A percentile compares a stretch with the other conserved stretches of the same genome.
Evolutionary conservation across 2,113 vertebrate species (phyloP).

Genomic region (Rhineura floridana): DNA sequence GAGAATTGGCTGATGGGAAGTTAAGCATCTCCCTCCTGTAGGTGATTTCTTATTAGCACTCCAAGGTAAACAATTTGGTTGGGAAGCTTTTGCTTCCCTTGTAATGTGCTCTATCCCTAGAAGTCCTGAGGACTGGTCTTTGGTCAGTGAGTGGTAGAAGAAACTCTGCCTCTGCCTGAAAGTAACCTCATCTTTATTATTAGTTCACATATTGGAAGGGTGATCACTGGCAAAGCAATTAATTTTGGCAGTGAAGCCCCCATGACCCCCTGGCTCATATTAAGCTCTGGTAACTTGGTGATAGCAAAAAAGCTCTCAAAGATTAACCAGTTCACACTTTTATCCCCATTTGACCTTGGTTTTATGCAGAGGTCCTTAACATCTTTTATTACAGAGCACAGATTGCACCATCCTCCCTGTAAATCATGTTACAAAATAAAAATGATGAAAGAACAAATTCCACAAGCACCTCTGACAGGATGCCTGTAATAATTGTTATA

Average conservation of each 20-base stretch:
- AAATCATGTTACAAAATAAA: conserved; percentile 47
- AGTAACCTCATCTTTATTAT: background rate
- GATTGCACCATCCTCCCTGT: conserved; percentile 28
- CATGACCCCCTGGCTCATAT: background rate
- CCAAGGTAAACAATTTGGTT: too few relatives aligned
- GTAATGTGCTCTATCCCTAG: background rate
- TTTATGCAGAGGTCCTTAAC: conserved; percentile 29
- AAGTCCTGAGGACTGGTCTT: background rate
- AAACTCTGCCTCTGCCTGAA: background rate
- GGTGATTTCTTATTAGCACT: too few relatives aligned
- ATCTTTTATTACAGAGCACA: conserved; percentile 23
- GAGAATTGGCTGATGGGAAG: too few relatives aligned
- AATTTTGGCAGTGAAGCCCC: background rate
- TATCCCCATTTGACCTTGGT: background rate
- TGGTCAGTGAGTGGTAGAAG: background rate
- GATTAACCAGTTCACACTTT: background rate
- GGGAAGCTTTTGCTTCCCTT: background rate
- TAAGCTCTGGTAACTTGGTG: background rate
- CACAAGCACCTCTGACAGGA: conserved; percentile 1
- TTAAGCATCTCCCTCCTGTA: too few relatives aligned
- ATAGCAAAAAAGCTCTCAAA: background rate
- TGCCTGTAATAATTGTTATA: conserved; percentile 18
- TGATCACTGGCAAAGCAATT: background rate
- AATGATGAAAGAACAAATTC: conserved; percentile 44
- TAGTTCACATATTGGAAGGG: background rate